phyloP scores from a whole-genome alignment of 2,888 invertebrate species.

The Apodemia mormo region DNA sequence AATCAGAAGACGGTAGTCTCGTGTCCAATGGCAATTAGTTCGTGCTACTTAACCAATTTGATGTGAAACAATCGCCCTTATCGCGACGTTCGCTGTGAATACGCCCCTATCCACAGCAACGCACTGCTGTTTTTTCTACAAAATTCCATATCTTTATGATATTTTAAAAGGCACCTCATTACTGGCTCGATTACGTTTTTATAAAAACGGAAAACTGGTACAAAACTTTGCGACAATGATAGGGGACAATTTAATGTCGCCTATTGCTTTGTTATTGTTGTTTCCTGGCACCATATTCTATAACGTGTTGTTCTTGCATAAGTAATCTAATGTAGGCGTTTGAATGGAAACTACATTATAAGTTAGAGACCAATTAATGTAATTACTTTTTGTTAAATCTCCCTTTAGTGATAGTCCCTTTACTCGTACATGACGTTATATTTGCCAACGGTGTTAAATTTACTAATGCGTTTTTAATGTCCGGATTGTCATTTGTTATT shows the following conservation, averaged over 20 bases:
- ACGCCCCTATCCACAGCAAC: slow-evolving; percentile 72
- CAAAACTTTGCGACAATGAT: slow-evolving; percentile 46
- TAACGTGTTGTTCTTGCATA: slow-evolving; percentile 63
- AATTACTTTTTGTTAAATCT: slow-evolving; percentile 47
- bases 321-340: slow-evolving; percentile 61
- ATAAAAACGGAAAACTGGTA: slow-evolving; percentile 65
- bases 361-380: slow-evolving; percentile 55
- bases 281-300: slow-evolving; percentile 54
- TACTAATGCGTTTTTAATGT: neutral
- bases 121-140: slow-evolving; percentile 64
- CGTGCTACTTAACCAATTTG: slow-evolving; percentile 78
- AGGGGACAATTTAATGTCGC: slow-evolving; percentile 76
- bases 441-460: slow-evolving; percentile 18
- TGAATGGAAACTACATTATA: slow-evolving; percentile 48
- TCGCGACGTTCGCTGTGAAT: slow-evolving; percentile 63
- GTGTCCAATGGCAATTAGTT: slow-evolving; percentile 71
- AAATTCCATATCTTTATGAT: slow-evolving; percentile 69
- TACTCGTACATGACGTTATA: slow-evolving; percentile 16
- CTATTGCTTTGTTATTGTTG: slow-evolving; percentile 59
- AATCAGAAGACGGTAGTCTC: slow-evolving; percentile 49
- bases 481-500: neutral
- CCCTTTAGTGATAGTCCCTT: slow-evolving; percentile 43
- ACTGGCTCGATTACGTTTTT: slow-evolving; percentile 55
- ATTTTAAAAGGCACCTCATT: slow-evolving; percentile 73
- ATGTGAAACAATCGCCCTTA: slow-evolving; percentile 77